These are phyloP conservation scores for Perca fluviatilis DNA, from an alignment of 2,113 vertebrate species.

Conservation along the genomic window DNA sequence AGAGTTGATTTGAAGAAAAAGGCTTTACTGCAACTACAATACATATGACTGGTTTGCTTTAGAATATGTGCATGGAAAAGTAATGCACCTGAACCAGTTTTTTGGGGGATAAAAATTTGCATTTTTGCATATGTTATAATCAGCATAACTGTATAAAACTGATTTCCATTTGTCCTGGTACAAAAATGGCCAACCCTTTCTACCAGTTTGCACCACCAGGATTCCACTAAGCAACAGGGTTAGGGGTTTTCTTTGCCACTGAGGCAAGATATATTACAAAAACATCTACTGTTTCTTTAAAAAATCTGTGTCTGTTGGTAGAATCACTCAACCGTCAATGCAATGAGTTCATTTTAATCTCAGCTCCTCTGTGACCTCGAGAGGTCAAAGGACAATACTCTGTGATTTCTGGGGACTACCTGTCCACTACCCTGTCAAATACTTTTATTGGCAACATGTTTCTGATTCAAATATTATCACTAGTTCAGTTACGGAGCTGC, in stretches of 20 bases:
- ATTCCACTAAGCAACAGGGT: background rate
- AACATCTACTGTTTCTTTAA: background rate
- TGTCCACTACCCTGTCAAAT: slow-evolving; percentile 14
- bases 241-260: background rate
- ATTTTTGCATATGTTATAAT: background rate
- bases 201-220: background rate
- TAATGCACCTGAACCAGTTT: background rate
- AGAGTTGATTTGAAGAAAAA: background rate
- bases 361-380: slow-evolving; percentile 43
- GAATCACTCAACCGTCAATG: slow-evolving; percentile 10
- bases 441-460: background rate
- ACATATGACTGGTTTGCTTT: background rate
- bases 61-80: too few species aligned
- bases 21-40: background rate
- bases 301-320: background rate
- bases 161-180: slow-evolving; percentile 2
- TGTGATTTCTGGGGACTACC: slow-evolving; percentile 11
- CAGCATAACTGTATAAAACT: background rate
- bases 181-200: background rate
- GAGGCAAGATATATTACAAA: background rate
- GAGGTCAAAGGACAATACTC: slow-evolving; percentile 52
- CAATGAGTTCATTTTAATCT: slow-evolving; percentile 40
- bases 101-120: background rate
- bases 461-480: background rate
- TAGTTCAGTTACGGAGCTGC: background rate